Conservation (phyloP, 2,797 vertebrate species). For the Phylloscopus collybita region DNA sequence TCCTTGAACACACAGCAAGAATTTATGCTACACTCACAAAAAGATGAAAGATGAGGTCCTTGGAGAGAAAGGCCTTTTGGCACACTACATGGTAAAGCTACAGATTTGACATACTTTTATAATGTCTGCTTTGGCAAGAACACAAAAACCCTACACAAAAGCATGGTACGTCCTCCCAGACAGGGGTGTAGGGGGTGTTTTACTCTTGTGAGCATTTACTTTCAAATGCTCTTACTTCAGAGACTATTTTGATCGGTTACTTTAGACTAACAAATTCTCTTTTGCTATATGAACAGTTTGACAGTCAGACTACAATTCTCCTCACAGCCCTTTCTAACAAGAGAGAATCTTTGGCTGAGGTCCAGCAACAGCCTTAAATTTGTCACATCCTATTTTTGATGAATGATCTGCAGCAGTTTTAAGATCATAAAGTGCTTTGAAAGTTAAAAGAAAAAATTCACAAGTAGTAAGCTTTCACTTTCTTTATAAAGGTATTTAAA, state of each 20-base stretch:
- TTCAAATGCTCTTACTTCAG: slow-evolving; percentile 65
- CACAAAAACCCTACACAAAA: slow-evolving; percentile 66
- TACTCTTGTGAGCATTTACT: slow-evolving; percentile 52
- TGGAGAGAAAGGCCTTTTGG: slow-evolving; percentile 78
- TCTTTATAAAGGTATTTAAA: slow-evolving; percentile 1
- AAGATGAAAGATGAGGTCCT: slow-evolving; percentile 80
- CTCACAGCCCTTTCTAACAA: slow-evolving; percentile 27
- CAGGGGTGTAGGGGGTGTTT: background rate
- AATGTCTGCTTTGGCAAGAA: slow-evolving; percentile 71
- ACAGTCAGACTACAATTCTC: slow-evolving; percentile 30
- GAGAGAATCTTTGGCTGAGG: slow-evolving; percentile 37
- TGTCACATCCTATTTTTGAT: slow-evolving; percentile 13
- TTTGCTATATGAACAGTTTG: slow-evolving; percentile 36
- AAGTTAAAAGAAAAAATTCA: slow-evolving; percentile 22
- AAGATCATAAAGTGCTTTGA: slow-evolving; percentile 42
- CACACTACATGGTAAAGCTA: slow-evolving; percentile 72
- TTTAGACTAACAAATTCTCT: slow-evolving; percentile 71
- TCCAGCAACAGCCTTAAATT: slow-evolving; percentile 42
- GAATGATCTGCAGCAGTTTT: background rate
- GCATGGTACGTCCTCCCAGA: slow-evolving; percentile 47
- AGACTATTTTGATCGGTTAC: slow-evolving; percentile 65
- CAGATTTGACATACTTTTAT: slow-evolving; percentile 75
- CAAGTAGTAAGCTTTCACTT: background rate
- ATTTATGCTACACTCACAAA: slow-evolving; percentile 78
- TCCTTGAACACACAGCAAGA: slow-evolving; percentile 77